These are phyloP conservation scores for Platypus cylindrus DNA, from an alignment of 2,888 invertebrate genomes.

Conservation along the genomic window DNA sequence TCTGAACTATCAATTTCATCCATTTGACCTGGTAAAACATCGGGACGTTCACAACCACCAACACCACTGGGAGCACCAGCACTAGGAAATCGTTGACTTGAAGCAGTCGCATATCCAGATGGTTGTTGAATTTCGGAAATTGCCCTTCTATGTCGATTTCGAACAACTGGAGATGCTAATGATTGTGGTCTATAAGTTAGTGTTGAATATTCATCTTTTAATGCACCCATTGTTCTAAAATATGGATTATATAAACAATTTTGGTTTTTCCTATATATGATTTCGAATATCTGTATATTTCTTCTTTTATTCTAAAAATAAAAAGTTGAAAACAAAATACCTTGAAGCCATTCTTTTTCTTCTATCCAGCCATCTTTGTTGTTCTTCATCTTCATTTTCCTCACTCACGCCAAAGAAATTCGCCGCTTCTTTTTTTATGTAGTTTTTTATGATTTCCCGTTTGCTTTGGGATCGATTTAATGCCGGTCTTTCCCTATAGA, in stretches of 20 bases:
- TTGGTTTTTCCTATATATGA: background rate
- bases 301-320: background rate
- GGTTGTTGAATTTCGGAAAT: too few relatives aligned
- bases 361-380: conserved; percentile 66
- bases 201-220: conserved; percentile 38
- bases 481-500: conserved; percentile 27
- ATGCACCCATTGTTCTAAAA: conserved; percentile 39
- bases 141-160: conserved; percentile 8
- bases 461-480: conserved; percentile 33
- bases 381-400: conserved; percentile 53
- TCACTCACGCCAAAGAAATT: conserved; percentile 78
- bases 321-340: conserved; percentile 24
- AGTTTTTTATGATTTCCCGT: conserved; percentile 42
- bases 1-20: conserved; percentile 31
- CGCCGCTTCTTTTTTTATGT: conserved; percentile 67
- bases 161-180: conserved; percentile 13
- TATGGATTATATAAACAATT: too few relatives aligned
- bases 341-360: conserved; percentile 65
- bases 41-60: conserved; percentile 30
- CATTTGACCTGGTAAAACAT: conserved; percentile 31
- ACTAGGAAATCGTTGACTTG: conserved; percentile 17
- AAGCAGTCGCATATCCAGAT: too few relatives aligned
- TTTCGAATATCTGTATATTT: background rate
- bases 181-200: conserved; percentile 19
- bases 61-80: conserved; percentile 21